Percentiles rank a stretch among this genome's conserved stretches.
phyloP scores from a whole-genome alignment of 2,888 invertebrate species.

The Apamea crenata region DNA sequence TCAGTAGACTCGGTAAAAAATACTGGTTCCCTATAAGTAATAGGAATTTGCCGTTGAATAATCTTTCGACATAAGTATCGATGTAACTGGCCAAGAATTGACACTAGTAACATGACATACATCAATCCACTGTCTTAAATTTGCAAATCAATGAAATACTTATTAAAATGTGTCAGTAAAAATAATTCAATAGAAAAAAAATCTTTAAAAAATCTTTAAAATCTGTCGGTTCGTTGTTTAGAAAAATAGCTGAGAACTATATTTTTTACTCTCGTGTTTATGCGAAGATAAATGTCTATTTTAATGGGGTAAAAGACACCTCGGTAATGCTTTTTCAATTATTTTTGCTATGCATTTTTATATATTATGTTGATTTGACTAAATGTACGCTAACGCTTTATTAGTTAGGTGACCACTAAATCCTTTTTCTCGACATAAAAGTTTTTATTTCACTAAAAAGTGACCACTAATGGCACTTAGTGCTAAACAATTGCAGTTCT shows the following conservation, averaged over 20 bases:
- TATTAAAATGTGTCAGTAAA: slow-evolving; percentile 27
- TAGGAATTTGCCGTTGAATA: slow-evolving; percentile 20
- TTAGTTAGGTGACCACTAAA: slow-evolving; percentile 60
- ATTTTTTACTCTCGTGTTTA: slow-evolving; percentile 85
- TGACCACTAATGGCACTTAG: not conserved
- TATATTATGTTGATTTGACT: slow-evolving; percentile 59
- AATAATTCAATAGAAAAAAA: slow-evolving; percentile 36
- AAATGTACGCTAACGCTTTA: slow-evolving; percentile 73
- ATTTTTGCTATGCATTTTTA: slow-evolving; percentile 85
- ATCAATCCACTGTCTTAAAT: slow-evolving; percentile 13
- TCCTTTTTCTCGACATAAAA: slow-evolving; percentile 17
- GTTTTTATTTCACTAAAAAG: not conserved
- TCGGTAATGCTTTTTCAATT: slow-evolving; percentile 74
- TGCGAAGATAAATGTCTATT: slow-evolving; percentile 67
- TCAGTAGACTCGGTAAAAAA: slow-evolving; percentile 24
- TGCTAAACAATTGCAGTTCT: not conserved
- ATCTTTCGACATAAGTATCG: slow-evolving; percentile 48
- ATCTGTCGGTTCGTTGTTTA: slow-evolving; percentile 33
- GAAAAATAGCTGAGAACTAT: slow-evolving; percentile 74
- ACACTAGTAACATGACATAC: slow-evolving; percentile 30
- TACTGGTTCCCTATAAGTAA: slow-evolving; percentile 38
- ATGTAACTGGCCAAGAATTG: slow-evolving; percentile 29
- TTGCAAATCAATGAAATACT: slow-evolving; percentile 14
- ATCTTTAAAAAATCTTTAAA: slow-evolving; percentile 4
- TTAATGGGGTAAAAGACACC: slow-evolving; percentile 58